Evolutionary conservation across 2,113 vertebrate genomes (phyloP), one percentile per base, ranked within the genome.

Genomic region (Lamprotornis superbus): DNA sequence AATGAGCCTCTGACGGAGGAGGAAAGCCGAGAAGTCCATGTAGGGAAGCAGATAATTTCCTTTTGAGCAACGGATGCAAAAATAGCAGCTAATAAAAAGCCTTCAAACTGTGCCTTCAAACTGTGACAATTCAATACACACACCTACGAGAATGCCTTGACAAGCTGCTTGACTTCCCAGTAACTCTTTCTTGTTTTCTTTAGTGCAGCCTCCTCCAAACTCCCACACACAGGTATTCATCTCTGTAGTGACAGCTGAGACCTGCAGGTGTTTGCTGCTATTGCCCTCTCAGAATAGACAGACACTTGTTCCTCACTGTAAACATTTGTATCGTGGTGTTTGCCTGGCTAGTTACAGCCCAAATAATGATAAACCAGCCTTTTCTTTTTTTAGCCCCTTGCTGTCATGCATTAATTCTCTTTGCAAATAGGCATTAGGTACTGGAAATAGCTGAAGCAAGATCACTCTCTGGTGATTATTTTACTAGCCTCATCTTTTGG

Each of bases 11-110:
- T 97, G 97, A 97, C 90, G 95, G 97, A 96, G 97, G 96, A 98
- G 88, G 92, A 82, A 83, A 97, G 95, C 95, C 12, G 81, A 97
- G 96, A 97, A 97, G 82, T 73, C 98, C 97, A 97, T 97, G 94
- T 98, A 98, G 94, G 97, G 97, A 98, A 98, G 97, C 96, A 97
- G 95, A 96, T 96, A 94, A 97, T 98, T 98, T 97, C 97, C 96
- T 97, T 97, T 97, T 97, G 96, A 96, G 97, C 74, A 97, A 87
- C 33, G 77, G 75, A 91, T 96, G 95, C 97, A 97, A 98, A 98
- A 98, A 98, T 98, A 98, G 97, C 97, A 97, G 97, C 97, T 98
- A 98, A 98, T 98, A 98, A 98, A 98, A 98, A 98, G 97, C 91
- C 91, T 98, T 97, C 98, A 96, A 93, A 97, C 97, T 97, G 97